Conservation (phyloP, 2,888 invertebrate genomes). For the Dyspetes luteomarginatus region DNA sequence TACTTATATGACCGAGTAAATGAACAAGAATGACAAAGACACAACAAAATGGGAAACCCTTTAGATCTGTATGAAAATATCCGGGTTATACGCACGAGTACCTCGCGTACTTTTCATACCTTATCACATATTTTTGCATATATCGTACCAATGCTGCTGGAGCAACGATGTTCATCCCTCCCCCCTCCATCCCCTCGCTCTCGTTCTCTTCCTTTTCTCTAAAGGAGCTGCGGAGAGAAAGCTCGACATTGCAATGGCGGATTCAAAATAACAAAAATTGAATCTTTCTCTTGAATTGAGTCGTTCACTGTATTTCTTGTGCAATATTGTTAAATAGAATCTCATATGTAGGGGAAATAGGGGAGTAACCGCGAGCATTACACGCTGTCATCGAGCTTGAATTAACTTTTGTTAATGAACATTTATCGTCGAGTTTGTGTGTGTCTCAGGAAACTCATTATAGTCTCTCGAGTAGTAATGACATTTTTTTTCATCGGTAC, state of each 20-base stretch:
- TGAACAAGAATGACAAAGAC: conserved; percentile 27
- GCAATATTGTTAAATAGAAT: conserved; percentile 60
- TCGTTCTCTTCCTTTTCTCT: conserved; percentile 44
- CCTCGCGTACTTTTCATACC: conserved; percentile 71
- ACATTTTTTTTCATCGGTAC: too few relatives aligned
- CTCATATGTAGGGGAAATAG: conserved; percentile 73
- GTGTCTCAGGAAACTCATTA: too few relatives aligned
- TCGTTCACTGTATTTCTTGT: conserved; percentile 1
- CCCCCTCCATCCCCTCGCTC: conserved; percentile 38
- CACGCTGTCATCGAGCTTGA: too few relatives aligned
- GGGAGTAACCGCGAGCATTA: too few relatives aligned
- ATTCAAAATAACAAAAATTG: conserved; percentile 35
- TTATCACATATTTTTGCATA: conserved; percentile 80
- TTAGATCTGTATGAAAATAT: conserved; percentile 58
- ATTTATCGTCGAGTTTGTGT: too few relatives aligned
- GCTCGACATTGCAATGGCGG: conserved; percentile 4
- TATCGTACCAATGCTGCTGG: conserved; percentile 70
- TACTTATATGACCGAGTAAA: conserved; percentile 37
- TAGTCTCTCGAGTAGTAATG: too few relatives aligned
- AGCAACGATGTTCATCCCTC: conserved; percentile 43
- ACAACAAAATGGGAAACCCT: conserved; percentile 48
- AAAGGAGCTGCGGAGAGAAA: conserved; percentile 31
- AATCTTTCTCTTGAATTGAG: conserved; percentile 62
- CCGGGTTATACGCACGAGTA: conserved; percentile 58
- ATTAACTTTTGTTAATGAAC: too few relatives aligned